A percentile compares a stretch with the other conserved stretches of the same genome.
phyloP scores from a whole-genome alignment of 1,140 invertebrate genomes.

The Choristoneura fumiferana region DNA sequence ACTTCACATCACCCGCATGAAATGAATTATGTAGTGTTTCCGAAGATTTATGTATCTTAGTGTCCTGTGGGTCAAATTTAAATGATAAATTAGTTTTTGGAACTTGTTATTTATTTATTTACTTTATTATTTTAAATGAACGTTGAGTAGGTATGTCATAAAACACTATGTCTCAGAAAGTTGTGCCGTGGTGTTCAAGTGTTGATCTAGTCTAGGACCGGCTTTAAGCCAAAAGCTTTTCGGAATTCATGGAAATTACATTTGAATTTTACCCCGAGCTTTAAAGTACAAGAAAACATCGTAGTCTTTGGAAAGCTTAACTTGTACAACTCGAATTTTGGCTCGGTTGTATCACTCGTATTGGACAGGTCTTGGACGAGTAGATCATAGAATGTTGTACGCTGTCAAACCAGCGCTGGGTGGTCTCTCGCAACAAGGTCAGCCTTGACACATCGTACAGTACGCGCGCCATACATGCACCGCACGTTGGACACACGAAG shows the following conservation, averaged over 20 bases:
- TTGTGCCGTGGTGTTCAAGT: too few relatives aligned
- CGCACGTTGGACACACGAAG: slow-evolving; percentile 44
- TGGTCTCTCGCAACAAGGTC: slow-evolving; percentile 24
- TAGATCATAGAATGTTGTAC: not conserved
- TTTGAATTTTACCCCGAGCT: too few relatives aligned
- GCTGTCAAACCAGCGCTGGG: slow-evolving; percentile 10
- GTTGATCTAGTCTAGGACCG: too few relatives aligned
- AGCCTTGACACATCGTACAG: slow-evolving; percentile 15
- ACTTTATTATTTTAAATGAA: too few relatives aligned
- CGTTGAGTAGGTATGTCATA: too few relatives aligned
- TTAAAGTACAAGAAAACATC: too few relatives aligned
- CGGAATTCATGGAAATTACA: too few relatives aligned
- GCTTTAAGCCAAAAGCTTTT: too few relatives aligned
- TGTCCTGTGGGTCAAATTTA: slow-evolving; percentile 6
- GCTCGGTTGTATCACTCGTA: not conserved
- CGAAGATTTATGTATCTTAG: not conserved
- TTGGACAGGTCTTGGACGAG: not conserved
- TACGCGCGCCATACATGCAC: slow-evolving; percentile 38
- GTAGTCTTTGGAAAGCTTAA: too few relatives aligned
- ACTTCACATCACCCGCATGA: not conserved
- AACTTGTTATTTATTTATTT: too few relatives aligned
- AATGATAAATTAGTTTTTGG: slow-evolving; percentile 1
- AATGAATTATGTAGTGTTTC: slow-evolving; percentile 6
- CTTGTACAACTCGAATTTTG: too few relatives aligned
- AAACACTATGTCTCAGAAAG: too few relatives aligned